Evolutionary conservation across 92 coral and sea anemone genomes (phyloP).

Genomic region (Epizoanthus illoricatus): DNA sequence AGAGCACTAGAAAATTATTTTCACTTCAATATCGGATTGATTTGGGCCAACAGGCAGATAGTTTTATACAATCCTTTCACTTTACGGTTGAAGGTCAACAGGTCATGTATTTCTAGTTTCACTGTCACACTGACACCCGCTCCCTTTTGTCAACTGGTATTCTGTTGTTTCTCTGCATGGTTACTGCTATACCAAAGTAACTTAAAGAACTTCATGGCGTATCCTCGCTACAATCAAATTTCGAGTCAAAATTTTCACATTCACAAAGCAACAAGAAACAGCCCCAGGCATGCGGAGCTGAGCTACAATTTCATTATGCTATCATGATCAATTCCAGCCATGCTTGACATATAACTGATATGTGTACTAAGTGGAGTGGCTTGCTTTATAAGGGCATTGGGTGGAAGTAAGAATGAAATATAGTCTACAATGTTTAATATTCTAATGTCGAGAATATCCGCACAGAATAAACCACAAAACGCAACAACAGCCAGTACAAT

Average conservation of each 20-base stretch:
- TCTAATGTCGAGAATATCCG: background rate
- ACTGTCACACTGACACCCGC: conserved; percentile 45
- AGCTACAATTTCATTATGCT: conserved; percentile 38
- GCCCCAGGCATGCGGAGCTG: conserved; percentile 33
- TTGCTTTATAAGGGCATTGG: conserved; percentile 40
- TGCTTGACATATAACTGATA: conserved; percentile 25
- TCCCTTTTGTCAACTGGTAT: conserved; percentile 27
- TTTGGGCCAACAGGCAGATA: background rate
- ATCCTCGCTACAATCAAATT: conserved; percentile 11
- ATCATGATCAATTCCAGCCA: conserved; percentile 42
- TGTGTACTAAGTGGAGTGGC: background rate
- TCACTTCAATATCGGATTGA: conserved; percentile 8
- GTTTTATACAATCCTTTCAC: background rate
- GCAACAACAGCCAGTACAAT: background rate
- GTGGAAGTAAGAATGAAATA: conserved; percentile 12
- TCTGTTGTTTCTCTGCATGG: conserved; percentile 29
- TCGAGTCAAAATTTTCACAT: conserved; percentile 7
- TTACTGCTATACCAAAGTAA: conserved; percentile 5
- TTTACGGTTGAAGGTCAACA: conserved; percentile 10
- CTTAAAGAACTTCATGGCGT: conserved; percentile 1
- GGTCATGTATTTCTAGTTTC: conserved; percentile 36
- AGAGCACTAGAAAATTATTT: background rate
- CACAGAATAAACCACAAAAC: conserved; percentile 1
- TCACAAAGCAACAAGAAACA: conserved; percentile 18
- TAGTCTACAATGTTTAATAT: background rate